Evolutionary conservation across 2,113 vertebrate species (phyloP).

Genomic region (Turnix velox): DNA sequence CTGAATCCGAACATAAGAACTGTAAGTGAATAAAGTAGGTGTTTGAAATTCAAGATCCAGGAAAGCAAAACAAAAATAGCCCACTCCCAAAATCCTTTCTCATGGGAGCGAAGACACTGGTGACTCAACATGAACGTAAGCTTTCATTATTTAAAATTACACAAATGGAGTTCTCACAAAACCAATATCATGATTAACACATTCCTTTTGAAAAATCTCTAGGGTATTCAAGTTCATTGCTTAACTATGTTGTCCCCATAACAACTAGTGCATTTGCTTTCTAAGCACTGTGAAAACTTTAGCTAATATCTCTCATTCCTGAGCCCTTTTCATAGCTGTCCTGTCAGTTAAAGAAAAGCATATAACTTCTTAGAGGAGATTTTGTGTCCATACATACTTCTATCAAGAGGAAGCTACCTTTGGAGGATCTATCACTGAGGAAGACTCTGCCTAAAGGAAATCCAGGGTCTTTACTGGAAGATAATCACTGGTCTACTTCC

Average conservation of each 20-base stretch:
- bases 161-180: neutral
- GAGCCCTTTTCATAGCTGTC: neutral
- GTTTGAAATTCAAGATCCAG: neutral
- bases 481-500: no score
- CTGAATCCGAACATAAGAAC: neutral
- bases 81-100: neutral
- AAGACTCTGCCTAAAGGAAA: neutral
- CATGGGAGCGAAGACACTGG: neutral
- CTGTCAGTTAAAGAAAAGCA: neutral
- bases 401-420: neutral
- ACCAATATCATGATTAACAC: neutral
- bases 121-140: neutral
- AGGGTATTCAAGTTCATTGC: neutral
- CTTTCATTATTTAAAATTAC: neutral
- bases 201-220: neutral
- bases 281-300: neutral
- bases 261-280: neutral
- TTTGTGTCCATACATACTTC: neutral
- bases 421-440: neutral
- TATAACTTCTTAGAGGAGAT: neutral
- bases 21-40: neutral
- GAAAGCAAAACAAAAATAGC: neutral
- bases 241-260: neutral
- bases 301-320: neutral
- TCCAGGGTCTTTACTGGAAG: neutral